A percentile compares a stretch with the other conserved stretches of the same genome.
Conservation (phyloP, 2,113 vertebrate genomes). For the Alethe diademata region DNA sequence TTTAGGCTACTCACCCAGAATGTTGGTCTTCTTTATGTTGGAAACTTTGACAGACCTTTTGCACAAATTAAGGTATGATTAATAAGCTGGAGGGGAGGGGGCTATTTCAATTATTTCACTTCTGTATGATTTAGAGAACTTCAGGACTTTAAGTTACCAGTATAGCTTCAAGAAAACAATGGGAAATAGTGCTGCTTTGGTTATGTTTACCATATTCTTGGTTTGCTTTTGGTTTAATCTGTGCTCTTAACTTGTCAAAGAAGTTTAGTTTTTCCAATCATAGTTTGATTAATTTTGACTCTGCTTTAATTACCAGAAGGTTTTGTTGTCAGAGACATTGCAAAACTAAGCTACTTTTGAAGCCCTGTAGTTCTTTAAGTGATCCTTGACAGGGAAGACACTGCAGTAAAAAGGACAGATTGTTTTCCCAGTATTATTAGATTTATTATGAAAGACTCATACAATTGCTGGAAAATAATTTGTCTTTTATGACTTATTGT, state of each 20-base stretch:
- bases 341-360: neutral
- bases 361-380: constrained; percentile 2
- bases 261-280: neutral
- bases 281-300: neutral
- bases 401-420: neutral
- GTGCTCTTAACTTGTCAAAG: neutral
- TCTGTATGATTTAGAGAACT: neutral
- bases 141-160: neutral
- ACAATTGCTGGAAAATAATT: neutral
- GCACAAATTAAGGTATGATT: constrained; percentile 94
- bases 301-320: neutral
- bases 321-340: neutral
- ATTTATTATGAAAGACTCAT: neutral
- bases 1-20: constrained; percentile 90
- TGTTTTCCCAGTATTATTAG: constrained; percentile 13
- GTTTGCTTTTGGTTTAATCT: neutral
- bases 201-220: neutral
- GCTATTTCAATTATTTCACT: neutral
- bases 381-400: neutral
- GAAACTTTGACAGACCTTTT: constrained; percentile 94
- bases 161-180: neutral
- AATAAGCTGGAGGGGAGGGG: neutral
- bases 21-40: constrained; percentile 93
- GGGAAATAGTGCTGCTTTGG: neutral
- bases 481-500: neutral